Conservation (phyloP, 2,888 invertebrate species). For the Germaria angustata region DNA sequence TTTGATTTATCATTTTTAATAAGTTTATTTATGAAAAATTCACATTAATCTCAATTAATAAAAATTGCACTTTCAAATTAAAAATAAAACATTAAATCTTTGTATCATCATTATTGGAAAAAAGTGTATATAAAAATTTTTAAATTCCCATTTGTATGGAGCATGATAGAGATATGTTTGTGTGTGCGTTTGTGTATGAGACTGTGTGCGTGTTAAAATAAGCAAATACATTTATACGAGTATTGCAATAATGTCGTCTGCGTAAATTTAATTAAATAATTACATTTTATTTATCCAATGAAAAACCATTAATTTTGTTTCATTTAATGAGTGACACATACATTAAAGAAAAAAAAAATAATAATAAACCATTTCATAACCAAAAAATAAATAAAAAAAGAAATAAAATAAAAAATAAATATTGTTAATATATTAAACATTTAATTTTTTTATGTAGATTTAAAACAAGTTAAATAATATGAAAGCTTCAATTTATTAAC, state of each 20-base stretch:
- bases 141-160: not conserved
- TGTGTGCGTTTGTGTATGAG: not conserved
- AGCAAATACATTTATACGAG: not conserved
- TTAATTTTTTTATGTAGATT: not conserved
- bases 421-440: not conserved
- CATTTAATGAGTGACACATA: conserved; percentile 40
- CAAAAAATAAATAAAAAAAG: not conserved
- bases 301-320: conserved; percentile 46
- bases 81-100: not conserved
- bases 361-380: not conserved
- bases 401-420: not conserved
- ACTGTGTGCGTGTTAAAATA: not conserved
- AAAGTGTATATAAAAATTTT: not conserved
- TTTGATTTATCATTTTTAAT: conserved; percentile 28
- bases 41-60: conserved; percentile 51
- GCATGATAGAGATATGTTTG: not conserved
- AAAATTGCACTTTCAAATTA: conserved; percentile 3
- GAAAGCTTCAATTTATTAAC: not conserved
- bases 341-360: not conserved
- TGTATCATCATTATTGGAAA: not conserved
- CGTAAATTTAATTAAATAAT: conserved; percentile 54
- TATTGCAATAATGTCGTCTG: conserved; percentile 32
- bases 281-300: conserved; percentile 46
- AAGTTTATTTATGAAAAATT: conserved; percentile 33
- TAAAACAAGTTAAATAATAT: not conserved